Base-by-base conservation (phyloP, 23 tunicate species). In the Corella eumyota region DNA sequence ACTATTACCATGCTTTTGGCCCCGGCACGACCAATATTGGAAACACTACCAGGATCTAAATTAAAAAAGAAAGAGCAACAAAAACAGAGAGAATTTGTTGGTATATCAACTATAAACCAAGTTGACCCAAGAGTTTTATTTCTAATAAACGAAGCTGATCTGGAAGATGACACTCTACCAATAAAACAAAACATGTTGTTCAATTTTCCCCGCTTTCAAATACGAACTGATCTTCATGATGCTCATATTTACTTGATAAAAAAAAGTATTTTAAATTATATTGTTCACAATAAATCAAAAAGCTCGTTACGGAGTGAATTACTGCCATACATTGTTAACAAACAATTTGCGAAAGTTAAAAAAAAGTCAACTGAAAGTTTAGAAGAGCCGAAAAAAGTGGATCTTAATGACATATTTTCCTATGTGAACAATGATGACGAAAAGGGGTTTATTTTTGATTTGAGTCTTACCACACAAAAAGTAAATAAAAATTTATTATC, bases 101-200 rank as follows among this genome's bases (percentile, higher is more conserved):
- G 94, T 1, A 45, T 84, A 15, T 32, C 65, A 28, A 56, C 58
- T n/a, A 29, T 32, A 2, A 68, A 63, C 5, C 15, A 40, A 15
- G 4, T 30, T 3, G 33, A 49, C 52, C 69, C 62, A 0, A 60
- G 77, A 34, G 69, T 84, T 36, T 11, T 75, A 46, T 75, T 84
- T 69, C 40, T 84, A 40, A 46, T 51, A 34, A 84, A 84, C 70
- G 94, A 84, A 58, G 94, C 94, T 21, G 94, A 84, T 49, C 11
- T 84, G 4, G 94, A 84, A 53, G 81, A 82, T 24, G 94, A 84
- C 20, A 13, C 30, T 28, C 23, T 84, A 24, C 58, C 94, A 17
- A 27, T 75, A 2, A 32, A 66, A 23, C 67, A 61, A 46, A 49
- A 62, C 17, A 17, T 84, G 68, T 20, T 70, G 48, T 45, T 60